Percentiles rank a stretch among this genome's conserved stretches.
phyloP scores from a whole-genome alignment of 2,113 vertebrate genomes.

The pig (Sus scrofa) region T2T-Sscrofa CM000824.6:168553501-168554000 shows the following conservation, averaged over 20 bases:
- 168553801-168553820: background rate
- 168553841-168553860: background rate
- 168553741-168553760: background rate
- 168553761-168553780: background rate
- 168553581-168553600: background rate
- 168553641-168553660: background rate
- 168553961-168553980: conserved; percentile 70
- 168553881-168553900: conserved; percentile 57
- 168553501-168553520: no score
- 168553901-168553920: conserved; percentile 69
- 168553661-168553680: background rate
- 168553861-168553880: conserved; percentile 11
- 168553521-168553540: background rate
- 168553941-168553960: conserved; percentile 73
- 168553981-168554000: conserved; percentile 79
- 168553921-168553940: conserved; percentile 78
- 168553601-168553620: background rate
- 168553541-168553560: background rate
- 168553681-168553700: background rate
- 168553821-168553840: background rate
- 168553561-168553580: background rate
- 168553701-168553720: background rate
- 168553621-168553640: background rate
- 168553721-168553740: background rate
- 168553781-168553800: background rate